A percentile compares a stretch with the other conserved stretches of the same genome.
These are phyloP conservation scores for Mesochorus sp. DNA, from an alignment of 2,888 invertebrate genomes.

Conservation along the genomic window DNA sequence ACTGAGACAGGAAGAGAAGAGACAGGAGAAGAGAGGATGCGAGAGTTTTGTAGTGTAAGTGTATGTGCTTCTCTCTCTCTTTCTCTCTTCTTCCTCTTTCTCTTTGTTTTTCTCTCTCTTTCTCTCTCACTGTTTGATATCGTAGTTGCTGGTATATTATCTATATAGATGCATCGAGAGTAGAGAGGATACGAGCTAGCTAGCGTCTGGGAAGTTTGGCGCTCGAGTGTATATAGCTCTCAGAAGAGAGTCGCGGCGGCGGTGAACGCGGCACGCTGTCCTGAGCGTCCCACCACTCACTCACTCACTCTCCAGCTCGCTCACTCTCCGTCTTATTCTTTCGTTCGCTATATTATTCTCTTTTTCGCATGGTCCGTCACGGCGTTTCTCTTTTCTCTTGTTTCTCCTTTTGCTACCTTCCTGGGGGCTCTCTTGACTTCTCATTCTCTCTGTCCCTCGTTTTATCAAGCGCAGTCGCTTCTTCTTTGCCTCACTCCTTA, in stretches of 20 bases:
- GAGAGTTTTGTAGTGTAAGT: constrained; percentile 27
- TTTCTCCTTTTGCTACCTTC: constrained; percentile 49
- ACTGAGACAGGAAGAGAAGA: constrained; percentile 35
- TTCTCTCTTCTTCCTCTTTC: constrained; percentile 2
- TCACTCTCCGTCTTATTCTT: constrained; percentile 50
- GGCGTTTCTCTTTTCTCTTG: constrained; percentile 40
- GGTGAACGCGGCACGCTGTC: constrained; percentile 49
- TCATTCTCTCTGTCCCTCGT: constrained; percentile 27
- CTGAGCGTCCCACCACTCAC: constrained; percentile 48
- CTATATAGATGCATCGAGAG: constrained; percentile 21
- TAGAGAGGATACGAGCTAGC: constrained; percentile 38
- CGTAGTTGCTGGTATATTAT: constrained; percentile 14
- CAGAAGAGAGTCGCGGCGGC: constrained; percentile 2
- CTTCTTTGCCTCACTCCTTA: not conserved
- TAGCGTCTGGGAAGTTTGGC: constrained; percentile 58
- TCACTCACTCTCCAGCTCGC: constrained; percentile 37
- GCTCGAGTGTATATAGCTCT: constrained; percentile 24
- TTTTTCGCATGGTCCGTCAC: constrained; percentile 44
- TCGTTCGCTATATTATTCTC: constrained; percentile 53
- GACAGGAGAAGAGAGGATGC: not conserved
- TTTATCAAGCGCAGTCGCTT: not conserved
- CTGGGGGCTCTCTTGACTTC: constrained; percentile 34
- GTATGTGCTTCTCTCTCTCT: constrained; percentile 39
- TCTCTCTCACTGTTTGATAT: constrained; percentile 6
- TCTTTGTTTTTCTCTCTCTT: not conserved